Percentiles rank a stretch among this genome's conserved stretches.
Conservation (phyloP, 2,113 vertebrate species). For the Calyptomena viridis region DNA sequence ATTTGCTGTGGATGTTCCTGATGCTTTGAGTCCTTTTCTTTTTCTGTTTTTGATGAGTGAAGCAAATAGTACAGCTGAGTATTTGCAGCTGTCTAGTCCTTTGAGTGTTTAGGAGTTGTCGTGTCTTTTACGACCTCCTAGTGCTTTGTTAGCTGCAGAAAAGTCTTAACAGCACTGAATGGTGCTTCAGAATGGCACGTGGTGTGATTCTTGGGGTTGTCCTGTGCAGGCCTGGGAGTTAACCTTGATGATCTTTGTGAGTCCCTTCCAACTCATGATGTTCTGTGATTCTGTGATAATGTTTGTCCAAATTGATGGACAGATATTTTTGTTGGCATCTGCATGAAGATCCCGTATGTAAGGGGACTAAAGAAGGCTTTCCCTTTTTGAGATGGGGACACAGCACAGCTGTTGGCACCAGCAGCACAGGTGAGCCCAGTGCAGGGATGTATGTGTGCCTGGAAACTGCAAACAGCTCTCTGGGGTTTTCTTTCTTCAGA, state of each 20-base stretch:
- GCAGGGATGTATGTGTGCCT: rapidly evolving
- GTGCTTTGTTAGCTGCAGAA: not conserved
- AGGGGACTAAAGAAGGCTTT: not conserved
- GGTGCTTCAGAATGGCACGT: not conserved
- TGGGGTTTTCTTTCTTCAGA: not conserved
- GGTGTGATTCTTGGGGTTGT: not conserved
- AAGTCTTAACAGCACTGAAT: not conserved
- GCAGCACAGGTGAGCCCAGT: not conserved
- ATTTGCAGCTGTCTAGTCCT: not conserved
- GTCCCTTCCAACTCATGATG: not conserved
- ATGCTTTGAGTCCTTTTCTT: not conserved
- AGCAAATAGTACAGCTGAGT: not conserved
- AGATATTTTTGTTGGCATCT: not conserved
- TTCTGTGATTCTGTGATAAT: not conserved
- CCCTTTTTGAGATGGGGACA: not conserved
- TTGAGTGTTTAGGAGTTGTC: not conserved
- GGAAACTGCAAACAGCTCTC: not conserved
- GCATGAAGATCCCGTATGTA: rapidly evolving
- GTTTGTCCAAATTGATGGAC: not conserved
- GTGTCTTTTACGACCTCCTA: not conserved
- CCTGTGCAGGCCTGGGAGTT: not conserved
- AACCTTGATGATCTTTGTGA: not conserved
- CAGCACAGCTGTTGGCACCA: not conserved
- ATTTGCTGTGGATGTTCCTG: not conserved
- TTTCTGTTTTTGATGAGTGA: not conserved